Conservation (phyloP, 2,797 vertebrate species). For the Menidia menidia region DNA sequence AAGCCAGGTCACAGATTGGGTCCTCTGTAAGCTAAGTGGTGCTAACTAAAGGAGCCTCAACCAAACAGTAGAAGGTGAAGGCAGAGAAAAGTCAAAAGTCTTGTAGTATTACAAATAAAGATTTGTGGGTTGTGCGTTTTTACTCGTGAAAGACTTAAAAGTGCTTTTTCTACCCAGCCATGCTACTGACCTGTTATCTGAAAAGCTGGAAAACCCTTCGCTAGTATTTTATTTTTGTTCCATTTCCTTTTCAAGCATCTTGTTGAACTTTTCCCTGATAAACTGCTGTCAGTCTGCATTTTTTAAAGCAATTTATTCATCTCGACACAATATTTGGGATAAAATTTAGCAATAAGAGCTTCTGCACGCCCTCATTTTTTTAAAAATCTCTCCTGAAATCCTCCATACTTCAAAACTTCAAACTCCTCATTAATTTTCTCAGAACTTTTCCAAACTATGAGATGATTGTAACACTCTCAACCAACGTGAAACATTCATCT, state of each 20-base stretch:
- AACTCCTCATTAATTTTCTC: slow-evolving; percentile 42
- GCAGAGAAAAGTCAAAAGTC: background rate
- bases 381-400: slow-evolving; percentile 6
- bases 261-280: too few relatives aligned
- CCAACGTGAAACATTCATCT: slow-evolving; percentile 62
- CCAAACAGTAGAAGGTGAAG: background rate
- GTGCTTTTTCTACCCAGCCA: too few relatives aligned
- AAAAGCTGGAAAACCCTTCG: too few relatives aligned
- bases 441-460: slow-evolving; percentile 52
- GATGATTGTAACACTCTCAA: slow-evolving; percentile 19
- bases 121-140: too few relatives aligned
- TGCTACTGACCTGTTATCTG: too few relatives aligned
- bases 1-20: slow-evolving; percentile 2
- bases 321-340: too few relatives aligned
- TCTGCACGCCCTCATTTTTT: background rate
- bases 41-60: background rate
- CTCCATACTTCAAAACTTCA: background rate
- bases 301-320: too few relatives aligned
- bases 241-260: too few relatives aligned
- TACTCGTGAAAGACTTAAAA: too few relatives aligned
- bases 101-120: background rate
- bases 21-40: background rate
- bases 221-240: too few relatives aligned
- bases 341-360: too few relatives aligned
- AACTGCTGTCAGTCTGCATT: too few relatives aligned